Evolutionary conservation across 2,797 vertebrate species (phyloP), one percentile per base, ranked within the genome.

Genomic region (Ceyx erithaca): DNA sequence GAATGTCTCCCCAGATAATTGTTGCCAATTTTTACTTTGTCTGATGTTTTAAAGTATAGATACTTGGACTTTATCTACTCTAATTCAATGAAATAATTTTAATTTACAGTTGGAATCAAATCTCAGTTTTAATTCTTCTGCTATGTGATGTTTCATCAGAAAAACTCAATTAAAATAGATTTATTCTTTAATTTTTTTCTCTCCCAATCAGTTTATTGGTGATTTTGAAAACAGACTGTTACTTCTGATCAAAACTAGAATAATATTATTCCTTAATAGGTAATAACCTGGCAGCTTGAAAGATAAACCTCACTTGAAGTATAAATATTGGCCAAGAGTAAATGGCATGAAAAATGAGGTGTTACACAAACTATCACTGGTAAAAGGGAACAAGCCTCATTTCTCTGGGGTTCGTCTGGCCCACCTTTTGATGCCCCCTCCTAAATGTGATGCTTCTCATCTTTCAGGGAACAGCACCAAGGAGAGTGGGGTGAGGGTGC

Each of bases 361-460:
- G 7, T 18, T 82, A 25, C 1, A 8, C 11, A n/a, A 81, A 82
- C 68, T 31, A 45, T 20, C 57, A 5, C 4, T 58, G n/a, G 9
- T 9, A 30, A 31, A 75, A 86, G 15, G 14, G 11, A 55, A 15
- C 4, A 11, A 2, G 7, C 1, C 1, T 49, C 1, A 0, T 43
- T 85, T 64, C 8, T 64, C 18, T 48, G 30, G 5, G 46, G 12
- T 78, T 63, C 80, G 10, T 30, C 33, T 59, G 40, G 6, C 31
- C 67, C 21, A 51, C 40, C 5, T 6, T 37, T 21, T 48, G 41
- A 43, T 59, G 3, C 10, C 9, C 6, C 59, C 7, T 41, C 6
- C 3, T 1, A 12, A 46, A 17, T 5, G 9, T 37, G 9, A 17
- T 31, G 7, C 4, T 10, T 12, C 4, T 52, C 4, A 6, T 30